Evolutionary conservation across 1,140 invertebrate species (phyloP).

Genomic region (Patella vulgata): DNA sequence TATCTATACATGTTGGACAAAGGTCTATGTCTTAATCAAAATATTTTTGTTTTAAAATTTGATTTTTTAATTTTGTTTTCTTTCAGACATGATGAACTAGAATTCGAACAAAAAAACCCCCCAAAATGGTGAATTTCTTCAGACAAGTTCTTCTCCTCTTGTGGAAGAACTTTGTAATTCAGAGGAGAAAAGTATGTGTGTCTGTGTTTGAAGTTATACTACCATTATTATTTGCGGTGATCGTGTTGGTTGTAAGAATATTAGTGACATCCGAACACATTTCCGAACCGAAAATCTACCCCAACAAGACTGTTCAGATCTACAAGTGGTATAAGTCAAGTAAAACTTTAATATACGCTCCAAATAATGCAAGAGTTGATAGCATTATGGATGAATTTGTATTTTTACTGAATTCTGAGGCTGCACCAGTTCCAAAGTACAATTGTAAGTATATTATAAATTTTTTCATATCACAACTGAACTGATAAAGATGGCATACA

Average conservation of each 20-base stretch:
- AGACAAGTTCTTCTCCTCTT: conserved; percentile 49
- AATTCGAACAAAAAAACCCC: no score
- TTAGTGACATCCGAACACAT: conserved; percentile 25
- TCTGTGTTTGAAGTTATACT: conserved; percentile 54
- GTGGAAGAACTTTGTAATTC: conserved; percentile 61
- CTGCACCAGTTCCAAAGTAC: no score
- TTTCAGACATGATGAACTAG: no score
- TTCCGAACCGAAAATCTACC: conserved; percentile 23
- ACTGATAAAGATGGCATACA: no score
- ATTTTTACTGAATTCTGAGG: no score
- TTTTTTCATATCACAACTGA: no score
- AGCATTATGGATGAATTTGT: conserved; percentile 16
- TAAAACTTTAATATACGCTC: conserved; percentile 22
- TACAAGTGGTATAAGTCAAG: not conserved
- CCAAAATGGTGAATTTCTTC: conserved; percentile 10
- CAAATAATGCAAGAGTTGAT: conserved; percentile 17
- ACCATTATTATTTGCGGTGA: conserved; percentile 48
- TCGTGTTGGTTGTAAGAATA: conserved; percentile 48
- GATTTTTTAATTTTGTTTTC: no score
- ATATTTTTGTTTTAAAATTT: no score
- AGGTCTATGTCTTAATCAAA: no score
- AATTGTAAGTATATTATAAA: no score
- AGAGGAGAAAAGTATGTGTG: conserved; percentile 45
- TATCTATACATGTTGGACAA: no score
- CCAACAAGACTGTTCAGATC: not conserved